Conservation (phyloP, 2,113 vertebrate genomes). For the Syngnathoides biaculeatus region DNA sequence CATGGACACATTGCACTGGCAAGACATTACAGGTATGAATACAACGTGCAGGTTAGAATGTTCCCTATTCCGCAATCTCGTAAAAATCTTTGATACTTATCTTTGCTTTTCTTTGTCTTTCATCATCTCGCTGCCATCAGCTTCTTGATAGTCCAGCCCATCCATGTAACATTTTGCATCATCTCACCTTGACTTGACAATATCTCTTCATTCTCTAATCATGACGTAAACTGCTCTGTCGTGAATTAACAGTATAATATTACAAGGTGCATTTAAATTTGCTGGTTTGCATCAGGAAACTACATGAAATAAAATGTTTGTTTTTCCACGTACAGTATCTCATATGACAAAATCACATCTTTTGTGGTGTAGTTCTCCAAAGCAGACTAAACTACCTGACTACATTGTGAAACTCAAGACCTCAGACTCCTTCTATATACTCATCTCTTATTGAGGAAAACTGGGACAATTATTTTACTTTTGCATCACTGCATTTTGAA, state of each 20-base stretch:
- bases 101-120: slow-evolving; percentile 21
- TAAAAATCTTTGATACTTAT: not conserved
- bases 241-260: not conserved
- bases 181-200: slow-evolving; percentile 35
- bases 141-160: slow-evolving; percentile 41
- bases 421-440: not conserved
- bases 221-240: slow-evolving; percentile 15
- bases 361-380: not conserved
- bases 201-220: not conserved
- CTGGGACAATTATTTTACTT: not conserved
- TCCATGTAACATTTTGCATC: slow-evolving; percentile 33
- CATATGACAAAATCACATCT: not conserved
- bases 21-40: slow-evolving; percentile 44
- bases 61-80: not conserved
- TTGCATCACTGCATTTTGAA: not conserved
- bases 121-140: slow-evolving; percentile 32
- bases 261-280: not conserved
- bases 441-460: not conserved
- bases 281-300: slow-evolving; percentile 1
- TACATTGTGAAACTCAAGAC: not conserved
- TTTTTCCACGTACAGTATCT: not conserved
- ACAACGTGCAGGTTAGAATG: slow-evolving; percentile 56
- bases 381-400: not conserved
- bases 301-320: not conserved
- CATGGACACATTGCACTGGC: slow-evolving; percentile 31